Percentiles rank a stretch among this genome's conserved stretches.
These are phyloP conservation scores for Meleagris gallopavo DNA, from an alignment of 2,113 vertebrate species.

Conservation along the genomic window DNA sequence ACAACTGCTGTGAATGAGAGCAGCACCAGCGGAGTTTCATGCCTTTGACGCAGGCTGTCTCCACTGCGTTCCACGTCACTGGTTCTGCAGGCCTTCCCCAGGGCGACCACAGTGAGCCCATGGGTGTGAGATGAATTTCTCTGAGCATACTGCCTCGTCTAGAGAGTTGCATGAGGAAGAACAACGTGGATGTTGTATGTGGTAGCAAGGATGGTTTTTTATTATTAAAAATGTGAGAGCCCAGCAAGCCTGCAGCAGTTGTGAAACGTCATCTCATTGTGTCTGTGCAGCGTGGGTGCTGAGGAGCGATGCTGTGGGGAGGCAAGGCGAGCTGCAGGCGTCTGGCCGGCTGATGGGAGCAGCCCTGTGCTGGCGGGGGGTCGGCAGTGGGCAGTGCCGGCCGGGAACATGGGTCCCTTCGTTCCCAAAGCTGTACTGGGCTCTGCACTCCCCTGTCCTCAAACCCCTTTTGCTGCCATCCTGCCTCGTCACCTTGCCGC, in stretches of 20 bases:
- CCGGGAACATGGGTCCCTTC: not conserved
- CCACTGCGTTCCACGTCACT: not conserved
- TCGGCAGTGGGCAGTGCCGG: not conserved
- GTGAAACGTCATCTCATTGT: rapidly evolving
- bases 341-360: no score
- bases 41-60: no score
- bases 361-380: no score
- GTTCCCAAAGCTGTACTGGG: not conserved
- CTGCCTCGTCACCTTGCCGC: not conserved
- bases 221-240: not conserved
- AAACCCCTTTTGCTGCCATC: rapidly evolving
- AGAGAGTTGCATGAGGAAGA: no score
- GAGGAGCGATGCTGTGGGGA: no score
- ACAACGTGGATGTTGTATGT: no score
- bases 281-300: no score
- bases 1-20: not conserved
- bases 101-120: not conserved
- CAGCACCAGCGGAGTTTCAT: not conserved
- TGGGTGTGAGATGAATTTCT: not conserved
- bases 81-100: not conserved
- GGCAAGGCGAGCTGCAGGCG: no score
- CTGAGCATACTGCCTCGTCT: not conserved
- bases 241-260: not conserved
- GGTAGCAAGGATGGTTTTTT: no score
- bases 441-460: rapidly evolving